Evolutionary conservation across 92 coral and sea anemone species (phyloP), one percentile per base, ranked within the genome.

Genomic region (Umimayanthus chanpuru): DNA sequence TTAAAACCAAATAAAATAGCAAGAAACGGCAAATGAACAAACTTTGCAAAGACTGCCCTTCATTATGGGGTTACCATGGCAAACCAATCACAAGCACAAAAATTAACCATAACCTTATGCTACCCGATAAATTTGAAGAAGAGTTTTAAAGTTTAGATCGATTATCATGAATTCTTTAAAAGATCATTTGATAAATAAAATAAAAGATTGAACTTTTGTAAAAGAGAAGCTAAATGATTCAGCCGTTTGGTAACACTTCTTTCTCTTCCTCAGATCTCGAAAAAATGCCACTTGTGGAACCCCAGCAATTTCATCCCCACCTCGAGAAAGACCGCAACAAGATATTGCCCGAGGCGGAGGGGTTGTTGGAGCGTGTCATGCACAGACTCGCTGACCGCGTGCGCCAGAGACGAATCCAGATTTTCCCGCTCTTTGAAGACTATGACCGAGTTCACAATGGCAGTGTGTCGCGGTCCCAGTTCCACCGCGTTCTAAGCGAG

Each of bases 401-500:
- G 79, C 96, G 99, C 64, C 97, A 93, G 73, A 91, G 99, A 8
- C 96, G 98, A 68, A 94, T 97, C 80, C 99, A 97, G 81, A 96
- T 97, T 89, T 97, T 97, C 94, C 99, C 99, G 85, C 96, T 95
- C 88, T 97, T 97, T 86, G 99, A 97, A 79, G 99, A 97, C 89
- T 97, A 97, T 87, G 99, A 97, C 94, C 93, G 96, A 81, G 98
- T 97, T 38, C 99, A 97, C 92, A 97, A 97, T 76, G 99, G 99
- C 68, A 92, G 97, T 18, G 99, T 97, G 23, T 97, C 99, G 88
- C 98, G 97, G 49, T 89, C 91, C 85, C 99, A 97, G 94, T 97
- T 97, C 88, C 96, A 94, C 87, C 98, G 99, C 86, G 99, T 97
- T 14, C 92, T 97, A 43, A 95, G 98, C 84, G 99, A 97, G 90